phyloP scores from a whole-genome alignment of 1,140 invertebrate genomes.

The Hirudo medicinalis region DNA sequence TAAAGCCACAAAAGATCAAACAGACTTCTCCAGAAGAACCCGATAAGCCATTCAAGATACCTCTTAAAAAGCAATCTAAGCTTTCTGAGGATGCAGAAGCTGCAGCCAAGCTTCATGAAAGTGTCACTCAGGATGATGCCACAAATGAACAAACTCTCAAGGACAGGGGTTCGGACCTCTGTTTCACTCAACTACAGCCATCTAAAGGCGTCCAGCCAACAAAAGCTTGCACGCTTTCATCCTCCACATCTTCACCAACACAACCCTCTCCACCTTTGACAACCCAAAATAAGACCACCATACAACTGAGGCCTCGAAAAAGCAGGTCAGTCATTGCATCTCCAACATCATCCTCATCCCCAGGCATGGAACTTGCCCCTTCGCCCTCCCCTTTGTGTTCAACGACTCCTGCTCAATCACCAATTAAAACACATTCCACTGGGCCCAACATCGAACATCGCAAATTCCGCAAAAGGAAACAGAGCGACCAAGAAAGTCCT shows the following conservation, averaged over 20 bases:
- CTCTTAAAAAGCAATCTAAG: neutral
- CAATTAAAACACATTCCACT: no score
- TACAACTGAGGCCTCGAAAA: no score
- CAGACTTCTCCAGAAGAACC: neutral
- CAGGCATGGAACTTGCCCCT: no score
- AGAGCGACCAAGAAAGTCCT: no score
- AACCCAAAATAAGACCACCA: neutral
- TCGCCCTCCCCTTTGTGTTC: no score
- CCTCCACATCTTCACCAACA: neutral
- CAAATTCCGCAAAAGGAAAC: no score
- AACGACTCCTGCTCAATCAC: no score
- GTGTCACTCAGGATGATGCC: neutral
- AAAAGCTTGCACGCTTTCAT: neutral
- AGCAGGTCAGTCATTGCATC: no score
- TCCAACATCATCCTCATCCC: no score
- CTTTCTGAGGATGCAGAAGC: neutral
- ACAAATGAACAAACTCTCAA: neutral
- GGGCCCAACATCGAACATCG: no score
- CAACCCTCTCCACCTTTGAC: neutral
- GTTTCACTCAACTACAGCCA: neutral
- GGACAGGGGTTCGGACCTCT: neutral
- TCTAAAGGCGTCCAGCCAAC: neutral
- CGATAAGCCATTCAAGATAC: slow-evolving; percentile 1
- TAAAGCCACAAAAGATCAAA: slow-evolving; percentile 6
- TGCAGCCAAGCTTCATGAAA: neutral